A percentile compares a stretch with the other conserved stretches of the same genome.
phyloP scores from a whole-genome alignment of 2,888 invertebrate species.

The Cetonia aurata region DNA sequence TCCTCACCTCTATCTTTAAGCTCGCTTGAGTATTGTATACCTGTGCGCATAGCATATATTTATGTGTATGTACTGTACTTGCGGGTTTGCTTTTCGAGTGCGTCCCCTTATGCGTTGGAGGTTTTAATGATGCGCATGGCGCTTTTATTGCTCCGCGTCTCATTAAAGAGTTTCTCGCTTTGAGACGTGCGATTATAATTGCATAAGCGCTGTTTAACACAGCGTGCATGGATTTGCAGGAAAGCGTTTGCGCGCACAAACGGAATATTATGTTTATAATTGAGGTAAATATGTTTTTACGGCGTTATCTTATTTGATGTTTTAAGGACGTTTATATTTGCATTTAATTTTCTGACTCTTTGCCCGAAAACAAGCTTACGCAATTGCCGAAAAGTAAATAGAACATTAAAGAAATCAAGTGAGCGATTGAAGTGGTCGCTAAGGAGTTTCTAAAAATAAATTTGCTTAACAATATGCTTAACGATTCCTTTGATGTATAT shows the following conservation, averaged over 20 bases:
- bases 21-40: too few relatives aligned
- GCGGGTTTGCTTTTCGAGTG: slow-evolving; percentile 24
- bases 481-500: too few relatives aligned
- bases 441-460: too few relatives aligned
- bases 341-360: neutral
- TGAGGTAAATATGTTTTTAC: slow-evolving; percentile 6
- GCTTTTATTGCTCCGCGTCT: slow-evolving; percentile 36
- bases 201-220: slow-evolving; percentile 35
- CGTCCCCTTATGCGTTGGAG: slow-evolving; percentile 29
- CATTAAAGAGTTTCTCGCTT: slow-evolving; percentile 30
- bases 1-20: too few relatives aligned
- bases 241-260: too few relatives aligned
- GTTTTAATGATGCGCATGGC: slow-evolving; percentile 38
- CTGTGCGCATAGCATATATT: too few relatives aligned
- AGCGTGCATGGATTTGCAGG: slow-evolving; percentile 14
- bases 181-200: slow-evolving; percentile 31
- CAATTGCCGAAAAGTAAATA: too few relatives aligned
- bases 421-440: too few relatives aligned
- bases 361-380: too few relatives aligned
- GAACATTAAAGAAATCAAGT: too few relatives aligned
- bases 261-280: slow-evolving; percentile 12
- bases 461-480: too few relatives aligned
- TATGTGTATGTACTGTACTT: neutral
- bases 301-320: slow-evolving; percentile 4
- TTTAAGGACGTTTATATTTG: neutral